Conservation (phyloP, 2,113 vertebrate genomes). For the Eptesicus fuscus region DNA sequence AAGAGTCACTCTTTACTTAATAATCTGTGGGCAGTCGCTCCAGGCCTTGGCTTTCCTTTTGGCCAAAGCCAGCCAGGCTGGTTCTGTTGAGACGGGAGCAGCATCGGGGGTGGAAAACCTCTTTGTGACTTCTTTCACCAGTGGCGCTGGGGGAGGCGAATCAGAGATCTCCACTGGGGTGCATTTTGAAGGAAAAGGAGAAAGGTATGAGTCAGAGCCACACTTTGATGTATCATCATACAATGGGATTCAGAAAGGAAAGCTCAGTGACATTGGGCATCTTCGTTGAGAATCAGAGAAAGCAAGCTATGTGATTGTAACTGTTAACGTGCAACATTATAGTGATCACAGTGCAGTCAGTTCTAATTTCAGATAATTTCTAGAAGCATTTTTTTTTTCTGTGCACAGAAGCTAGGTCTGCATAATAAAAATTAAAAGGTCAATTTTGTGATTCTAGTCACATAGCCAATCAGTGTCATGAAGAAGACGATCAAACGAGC, state of each 20-base stretch:
- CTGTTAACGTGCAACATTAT: background rate
- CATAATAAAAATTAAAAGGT: background rate
- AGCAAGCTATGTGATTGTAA: background rate
- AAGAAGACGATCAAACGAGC: background rate
- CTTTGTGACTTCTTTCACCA: slow-evolving; percentile 94
- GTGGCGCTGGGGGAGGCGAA: slow-evolving; percentile 85
- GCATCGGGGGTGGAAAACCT: slow-evolving; percentile 93
- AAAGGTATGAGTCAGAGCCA: slow-evolving; percentile 3
- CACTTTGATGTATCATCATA: background rate
- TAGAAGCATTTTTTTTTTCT: background rate
- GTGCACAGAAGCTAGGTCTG: background rate
- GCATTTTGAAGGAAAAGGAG: background rate
- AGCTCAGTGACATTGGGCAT: background rate
- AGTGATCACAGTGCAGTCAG: background rate
- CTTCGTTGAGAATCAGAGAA: background rate
- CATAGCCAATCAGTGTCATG: background rate
- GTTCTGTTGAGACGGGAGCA: slow-evolving; percentile 93
- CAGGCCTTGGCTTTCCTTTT: slow-evolving; percentile 99
- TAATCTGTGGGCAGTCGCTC: slow-evolving; percentile 99
- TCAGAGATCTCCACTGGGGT: slow-evolving; percentile 94
- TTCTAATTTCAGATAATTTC: background rate
- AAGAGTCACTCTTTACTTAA: slow-evolving; percentile 88
- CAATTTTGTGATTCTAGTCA: background rate
- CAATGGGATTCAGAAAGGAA: background rate
- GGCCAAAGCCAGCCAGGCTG: slow-evolving; percentile 96